Conservation (phyloP, 2,888 invertebrate species). For the Troides oblongomaculatus region DNA sequence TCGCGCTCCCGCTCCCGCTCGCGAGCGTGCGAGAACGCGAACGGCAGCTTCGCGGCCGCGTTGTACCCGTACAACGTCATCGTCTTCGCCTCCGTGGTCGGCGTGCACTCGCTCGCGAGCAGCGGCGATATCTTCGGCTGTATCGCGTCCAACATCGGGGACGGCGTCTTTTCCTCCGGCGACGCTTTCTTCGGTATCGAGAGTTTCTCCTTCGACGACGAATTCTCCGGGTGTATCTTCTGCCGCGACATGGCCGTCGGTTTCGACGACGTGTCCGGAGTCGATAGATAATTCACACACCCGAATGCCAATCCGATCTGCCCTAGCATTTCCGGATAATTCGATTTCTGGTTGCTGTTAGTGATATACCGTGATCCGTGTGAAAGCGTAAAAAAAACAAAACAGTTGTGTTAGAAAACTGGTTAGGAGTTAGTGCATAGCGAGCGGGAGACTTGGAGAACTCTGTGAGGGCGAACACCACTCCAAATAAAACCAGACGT, state of each 20-base stretch:
- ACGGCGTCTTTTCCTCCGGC: slow-evolving; percentile 65
- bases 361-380: slow-evolving; percentile 38
- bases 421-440: slow-evolving; percentile 31
- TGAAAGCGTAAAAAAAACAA: slow-evolving; percentile 46
- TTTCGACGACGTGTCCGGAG: slow-evolving; percentile 49
- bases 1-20: slow-evolving; percentile 44
- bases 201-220: slow-evolving; percentile 60
- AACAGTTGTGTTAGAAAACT: slow-evolving; percentile 13
- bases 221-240: slow-evolving; percentile 69
- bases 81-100: slow-evolving; percentile 64
- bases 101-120: slow-evolving; percentile 61
- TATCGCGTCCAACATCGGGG: slow-evolving; percentile 57
- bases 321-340: slow-evolving; percentile 78
- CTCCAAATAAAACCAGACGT: slow-evolving; percentile 56
- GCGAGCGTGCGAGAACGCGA: slow-evolving; percentile 70
- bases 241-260: slow-evolving; percentile 57
- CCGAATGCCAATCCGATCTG: slow-evolving; percentile 77
- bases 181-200: slow-evolving; percentile 58
- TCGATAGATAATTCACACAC: slow-evolving; percentile 74
- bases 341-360: slow-evolving; percentile 75
- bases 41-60: slow-evolving; percentile 73
- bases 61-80: slow-evolving; percentile 78
- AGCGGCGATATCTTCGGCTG: slow-evolving; percentile 74
- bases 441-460: slow-evolving; percentile 28
- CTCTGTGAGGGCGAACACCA: slow-evolving; percentile 39